Conservation (phyloP, 2,113 vertebrate genomes). For the Hydropotes inermis region DNA sequence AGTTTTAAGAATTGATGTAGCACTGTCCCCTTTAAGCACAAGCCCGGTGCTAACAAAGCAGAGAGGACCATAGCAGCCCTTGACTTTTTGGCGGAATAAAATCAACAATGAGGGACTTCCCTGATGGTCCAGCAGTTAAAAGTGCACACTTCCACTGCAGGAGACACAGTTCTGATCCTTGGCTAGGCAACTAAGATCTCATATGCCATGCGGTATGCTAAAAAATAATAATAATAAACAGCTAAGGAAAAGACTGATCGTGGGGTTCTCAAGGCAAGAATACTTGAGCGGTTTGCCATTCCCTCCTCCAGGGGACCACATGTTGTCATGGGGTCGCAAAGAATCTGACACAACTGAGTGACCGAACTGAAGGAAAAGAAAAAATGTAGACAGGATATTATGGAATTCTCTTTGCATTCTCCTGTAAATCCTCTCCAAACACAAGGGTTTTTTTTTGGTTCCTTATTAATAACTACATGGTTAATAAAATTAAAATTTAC, state of each 20-base stretch:
- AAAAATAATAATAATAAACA: background rate
- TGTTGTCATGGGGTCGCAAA: background rate
- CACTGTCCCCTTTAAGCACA: background rate
- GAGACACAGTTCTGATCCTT: background rate
- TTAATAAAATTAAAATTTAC: background rate
- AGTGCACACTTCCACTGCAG: background rate
- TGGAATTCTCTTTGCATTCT: background rate
- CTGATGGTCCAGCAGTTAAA: background rate
- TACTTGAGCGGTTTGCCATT: background rate
- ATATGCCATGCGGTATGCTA: background rate
- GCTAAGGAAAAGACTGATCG: background rate
- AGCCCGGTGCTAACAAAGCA: background rate
- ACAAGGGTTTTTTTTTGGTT: background rate
- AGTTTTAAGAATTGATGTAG: background rate
- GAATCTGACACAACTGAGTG: background rate
- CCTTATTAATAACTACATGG: background rate
- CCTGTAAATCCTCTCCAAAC: background rate
- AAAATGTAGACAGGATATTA: background rate
- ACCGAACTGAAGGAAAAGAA: background rate
- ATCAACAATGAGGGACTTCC: background rate
- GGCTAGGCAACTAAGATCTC: background rate
- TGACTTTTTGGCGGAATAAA: background rate
- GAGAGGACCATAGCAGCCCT: background rate
- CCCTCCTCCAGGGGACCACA: background rate
- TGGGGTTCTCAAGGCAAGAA: background rate